Conservation (phyloP, 2,888 invertebrate species). For the Hedychridium roseum region DNA sequence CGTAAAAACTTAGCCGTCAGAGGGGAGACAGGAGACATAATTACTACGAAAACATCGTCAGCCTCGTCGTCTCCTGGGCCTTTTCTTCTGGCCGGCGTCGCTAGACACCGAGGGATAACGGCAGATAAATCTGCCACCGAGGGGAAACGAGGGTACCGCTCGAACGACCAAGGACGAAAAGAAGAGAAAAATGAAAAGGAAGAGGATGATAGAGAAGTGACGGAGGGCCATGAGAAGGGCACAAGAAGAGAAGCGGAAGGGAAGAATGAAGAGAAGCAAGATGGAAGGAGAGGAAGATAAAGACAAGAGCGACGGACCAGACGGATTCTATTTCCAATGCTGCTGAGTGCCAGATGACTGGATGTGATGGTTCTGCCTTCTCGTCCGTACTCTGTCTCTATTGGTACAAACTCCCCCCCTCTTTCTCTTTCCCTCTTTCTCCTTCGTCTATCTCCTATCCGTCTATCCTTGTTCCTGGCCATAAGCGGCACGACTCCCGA, state of each 20-base stretch:
- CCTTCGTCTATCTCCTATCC: background rate
- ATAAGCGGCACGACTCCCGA: conserved; percentile 2
- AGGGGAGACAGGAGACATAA: conserved; percentile 38
- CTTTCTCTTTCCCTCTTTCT: conserved; percentile 16
- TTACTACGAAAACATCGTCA: conserved; percentile 59
- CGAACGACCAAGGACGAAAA: too few species aligned
- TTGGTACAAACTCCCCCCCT: conserved; percentile 16
- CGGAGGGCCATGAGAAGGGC: background rate
- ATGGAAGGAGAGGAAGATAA: conserved; percentile 20
- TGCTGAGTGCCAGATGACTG: conserved; percentile 61
- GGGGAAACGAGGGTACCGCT: too few species aligned
- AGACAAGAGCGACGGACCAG: conserved; percentile 21
- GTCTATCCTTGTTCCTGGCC: too few species aligned
- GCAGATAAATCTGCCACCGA: too few species aligned
- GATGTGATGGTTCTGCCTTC: conserved; percentile 39
- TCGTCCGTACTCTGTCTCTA: conserved; percentile 23
- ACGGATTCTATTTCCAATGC: conserved; percentile 59
- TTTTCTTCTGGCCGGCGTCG: too few species aligned
- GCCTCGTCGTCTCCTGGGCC: conserved; percentile 38
- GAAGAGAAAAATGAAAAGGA: background rate
- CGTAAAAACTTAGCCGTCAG: conserved; percentile 28
- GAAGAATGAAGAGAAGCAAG: conserved; percentile 8
- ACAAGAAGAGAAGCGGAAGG: background rate
- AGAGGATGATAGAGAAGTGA: background rate
- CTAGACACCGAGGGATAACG: too few species aligned